phyloP scores from a whole-genome alignment of 1,140 invertebrate species.

The Drosophila kanapiae region DNA sequence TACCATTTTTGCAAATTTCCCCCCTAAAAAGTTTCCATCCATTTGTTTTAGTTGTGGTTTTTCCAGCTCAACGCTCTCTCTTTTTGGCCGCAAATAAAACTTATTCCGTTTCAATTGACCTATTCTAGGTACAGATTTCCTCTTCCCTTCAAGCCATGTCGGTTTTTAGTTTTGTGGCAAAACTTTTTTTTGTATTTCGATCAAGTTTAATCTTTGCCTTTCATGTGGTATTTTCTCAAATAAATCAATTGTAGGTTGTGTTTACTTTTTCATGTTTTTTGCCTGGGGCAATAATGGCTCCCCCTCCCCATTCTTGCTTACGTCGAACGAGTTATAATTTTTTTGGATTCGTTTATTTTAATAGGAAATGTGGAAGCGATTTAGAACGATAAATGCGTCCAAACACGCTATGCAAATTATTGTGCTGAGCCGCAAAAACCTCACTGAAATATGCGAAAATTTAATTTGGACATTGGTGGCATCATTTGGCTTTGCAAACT shows the following conservation, averaged over 20 bases:
- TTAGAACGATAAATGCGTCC: slow-evolving; percentile 43
- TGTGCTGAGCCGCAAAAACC: slow-evolving; percentile 27
- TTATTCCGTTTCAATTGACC: slow-evolving; percentile 57
- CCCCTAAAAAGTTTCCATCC: slow-evolving; percentile 33
- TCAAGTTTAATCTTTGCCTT: slow-evolving; percentile 58
- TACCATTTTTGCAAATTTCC: slow-evolving; percentile 43
- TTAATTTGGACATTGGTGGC: slow-evolving; percentile 22
- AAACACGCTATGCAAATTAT: slow-evolving; percentile 75
- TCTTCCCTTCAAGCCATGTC: slow-evolving; percentile 5
- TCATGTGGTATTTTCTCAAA: slow-evolving; percentile 53
- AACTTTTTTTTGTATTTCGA: slow-evolving; percentile 22
- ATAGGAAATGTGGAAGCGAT: slow-evolving; percentile 39
- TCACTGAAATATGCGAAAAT: slow-evolving; percentile 30
- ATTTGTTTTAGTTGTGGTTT: slow-evolving; percentile 65
- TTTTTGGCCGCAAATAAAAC: slow-evolving; percentile 53
- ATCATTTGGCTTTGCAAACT: background rate
- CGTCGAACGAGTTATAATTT: slow-evolving; percentile 35
- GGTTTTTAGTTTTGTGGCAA: slow-evolving; percentile 37
- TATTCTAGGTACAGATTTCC: slow-evolving; percentile 18
- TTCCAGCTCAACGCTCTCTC: slow-evolving; percentile 55
- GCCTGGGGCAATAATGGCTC: slow-evolving; percentile 20
- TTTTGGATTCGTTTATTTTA: slow-evolving; percentile 32
- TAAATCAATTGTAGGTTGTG: slow-evolving; percentile 55
- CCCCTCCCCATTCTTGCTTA: slow-evolving; percentile 4
- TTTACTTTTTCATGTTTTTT: slow-evolving; percentile 48